Conservation (phyloP, 2,797 vertebrate species). For the Odontamblyopus rebecca region DNA sequence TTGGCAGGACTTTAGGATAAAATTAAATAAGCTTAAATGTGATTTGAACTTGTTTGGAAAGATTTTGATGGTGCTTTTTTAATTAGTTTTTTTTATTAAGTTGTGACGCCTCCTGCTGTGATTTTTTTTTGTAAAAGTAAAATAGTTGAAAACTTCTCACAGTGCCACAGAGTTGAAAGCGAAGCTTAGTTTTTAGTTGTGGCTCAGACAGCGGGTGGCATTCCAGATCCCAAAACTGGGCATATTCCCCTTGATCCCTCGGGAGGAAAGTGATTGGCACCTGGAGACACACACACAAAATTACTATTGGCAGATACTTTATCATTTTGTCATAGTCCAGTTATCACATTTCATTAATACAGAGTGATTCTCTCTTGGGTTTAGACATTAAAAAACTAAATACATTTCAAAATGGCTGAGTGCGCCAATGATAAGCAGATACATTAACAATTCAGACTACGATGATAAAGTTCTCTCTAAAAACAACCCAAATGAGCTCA, state of each 20-base stretch:
- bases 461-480: too few relatives aligned
- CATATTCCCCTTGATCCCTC: constrained; percentile 87
- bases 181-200: constrained; percentile 82
- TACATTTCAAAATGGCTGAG: too few relatives aligned
- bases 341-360: neutral
- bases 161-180: constrained; percentile 89
- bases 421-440: neutral
- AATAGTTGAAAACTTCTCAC: constrained; percentile 70
- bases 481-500: too few relatives aligned
- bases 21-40: neutral
- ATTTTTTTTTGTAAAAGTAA: constrained; percentile 1
- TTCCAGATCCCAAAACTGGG: constrained; percentile 96
- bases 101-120: neutral
- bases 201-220: constrained; percentile 85
- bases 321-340: neutral
- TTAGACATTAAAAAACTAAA: too few relatives aligned
- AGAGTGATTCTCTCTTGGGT: neutral
- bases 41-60: neutral
- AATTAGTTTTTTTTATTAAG: neutral
- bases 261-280: constrained; percentile 88
- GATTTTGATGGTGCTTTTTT: neutral
- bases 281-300: constrained; percentile 61
- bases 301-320: neutral
- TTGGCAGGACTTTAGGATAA: neutral
- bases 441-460: too few relatives aligned